A percentile compares a stretch with the other conserved stretches of the same genome.
Conservation (phyloP, 1,140 invertebrate genomes). For the Mactra quadrangularis region DNA sequence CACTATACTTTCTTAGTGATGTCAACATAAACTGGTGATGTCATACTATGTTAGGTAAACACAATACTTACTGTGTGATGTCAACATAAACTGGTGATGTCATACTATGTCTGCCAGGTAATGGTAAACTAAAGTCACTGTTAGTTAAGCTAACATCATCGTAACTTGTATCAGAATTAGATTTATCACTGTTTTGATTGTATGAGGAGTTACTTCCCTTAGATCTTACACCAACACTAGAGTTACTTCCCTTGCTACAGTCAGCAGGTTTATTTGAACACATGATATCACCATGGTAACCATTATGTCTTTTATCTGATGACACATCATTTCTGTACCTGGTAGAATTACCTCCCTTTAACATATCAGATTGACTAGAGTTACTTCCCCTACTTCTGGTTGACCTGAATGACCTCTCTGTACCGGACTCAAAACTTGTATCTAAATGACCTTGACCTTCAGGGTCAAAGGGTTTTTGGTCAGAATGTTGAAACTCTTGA, state of each 20-base stretch:
- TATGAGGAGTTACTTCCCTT: no score
- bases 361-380: conserved; percentile 1
- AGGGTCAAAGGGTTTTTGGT: background rate
- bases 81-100: conserved; percentile 7
- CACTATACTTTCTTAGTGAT: background rate
- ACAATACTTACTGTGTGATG: conserved; percentile 1
- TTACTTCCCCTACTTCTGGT: conserved; percentile 24
- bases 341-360: background rate
- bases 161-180: no score
- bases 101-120: conserved; percentile 2
- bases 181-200: no score
- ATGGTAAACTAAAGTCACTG: no score
- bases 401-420: conserved; percentile 15
- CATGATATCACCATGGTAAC: no score
- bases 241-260: no score
- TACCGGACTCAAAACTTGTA: conserved; percentile 30
- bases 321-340: no score
- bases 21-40: no score
- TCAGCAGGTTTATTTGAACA: no score
- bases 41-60: background rate
- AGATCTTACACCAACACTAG: no score
- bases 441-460: background rate
- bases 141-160: no score
- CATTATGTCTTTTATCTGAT: no score
- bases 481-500: conserved; percentile 9